A percentile compares a stretch with the other conserved stretches of the same genome.
Conservation (phyloP, 2,888 invertebrate genomes). For the Margaritifera margaritifera region DNA sequence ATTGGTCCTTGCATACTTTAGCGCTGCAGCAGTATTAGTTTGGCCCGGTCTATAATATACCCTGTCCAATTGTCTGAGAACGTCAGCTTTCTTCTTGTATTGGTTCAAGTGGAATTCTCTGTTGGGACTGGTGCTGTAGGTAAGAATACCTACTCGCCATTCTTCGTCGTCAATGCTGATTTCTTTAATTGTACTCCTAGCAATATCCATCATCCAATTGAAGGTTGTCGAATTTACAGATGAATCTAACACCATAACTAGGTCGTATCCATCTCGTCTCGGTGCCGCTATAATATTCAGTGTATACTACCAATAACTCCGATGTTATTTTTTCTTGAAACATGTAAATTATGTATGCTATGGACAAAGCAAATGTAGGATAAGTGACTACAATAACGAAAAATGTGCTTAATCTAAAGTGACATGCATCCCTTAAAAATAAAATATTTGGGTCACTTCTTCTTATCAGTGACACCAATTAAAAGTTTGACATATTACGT, state of each 20-base stretch:
- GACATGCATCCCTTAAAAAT: too few species aligned
- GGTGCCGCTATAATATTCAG: slow-evolving; percentile 6
- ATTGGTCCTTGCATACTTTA: slow-evolving; percentile 45
- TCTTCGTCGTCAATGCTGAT: slow-evolving; percentile 54
- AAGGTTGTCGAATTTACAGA: slow-evolving; percentile 44
- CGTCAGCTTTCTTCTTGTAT: slow-evolving; percentile 25
- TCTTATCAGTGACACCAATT: too few species aligned
- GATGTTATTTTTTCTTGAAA: too few species aligned
- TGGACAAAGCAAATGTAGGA: too few species aligned
- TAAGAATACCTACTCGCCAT: slow-evolving; percentile 54
- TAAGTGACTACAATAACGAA: too few species aligned
- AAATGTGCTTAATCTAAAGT: too few species aligned
- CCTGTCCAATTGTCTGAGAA: slow-evolving; percentile 12
- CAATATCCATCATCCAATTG: slow-evolving; percentile 48
- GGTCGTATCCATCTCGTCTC: slow-evolving; percentile 36
- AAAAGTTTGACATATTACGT: too few species aligned
- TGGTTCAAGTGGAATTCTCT: slow-evolving; percentile 56
- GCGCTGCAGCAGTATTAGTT: slow-evolving; percentile 58
- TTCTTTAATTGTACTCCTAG: slow-evolving; percentile 36
- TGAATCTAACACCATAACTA: slow-evolving; percentile 47
- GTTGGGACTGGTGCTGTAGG: slow-evolving; percentile 48
- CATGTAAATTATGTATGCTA: too few species aligned
- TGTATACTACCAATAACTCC: too few species aligned
- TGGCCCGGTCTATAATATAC: slow-evolving; percentile 31
- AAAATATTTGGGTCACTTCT: too few species aligned